A percentile compares a stretch with the other conserved stretches of the same genome.
phyloP scores from a whole-genome alignment of 2,797 vertebrate species.

The Ptychadena robeensis region DNA sequence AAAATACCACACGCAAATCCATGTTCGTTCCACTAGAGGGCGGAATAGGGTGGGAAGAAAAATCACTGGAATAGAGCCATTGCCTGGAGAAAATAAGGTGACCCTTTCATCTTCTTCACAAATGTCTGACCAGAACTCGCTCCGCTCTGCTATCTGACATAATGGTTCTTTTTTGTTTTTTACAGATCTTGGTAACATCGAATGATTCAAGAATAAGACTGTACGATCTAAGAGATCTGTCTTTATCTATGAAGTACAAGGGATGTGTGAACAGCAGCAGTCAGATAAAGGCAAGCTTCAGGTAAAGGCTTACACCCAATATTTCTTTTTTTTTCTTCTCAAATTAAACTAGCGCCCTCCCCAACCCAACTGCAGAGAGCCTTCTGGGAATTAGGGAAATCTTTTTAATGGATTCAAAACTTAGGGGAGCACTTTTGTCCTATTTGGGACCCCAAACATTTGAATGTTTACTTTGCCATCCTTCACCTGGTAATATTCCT shows the following conservation, averaged over 20 bases:
- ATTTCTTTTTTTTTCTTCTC: too few species aligned
- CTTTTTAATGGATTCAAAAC: too few species aligned
- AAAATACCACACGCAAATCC: constrained; percentile 98
- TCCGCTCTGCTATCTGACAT: background rate
- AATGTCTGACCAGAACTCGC: background rate
- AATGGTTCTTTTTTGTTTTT: constrained; percentile 58
- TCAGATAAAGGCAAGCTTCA: constrained; percentile 99
- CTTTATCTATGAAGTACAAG: constrained; percentile 99
- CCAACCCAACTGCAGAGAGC: too few species aligned
- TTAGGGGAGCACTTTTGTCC: too few species aligned
- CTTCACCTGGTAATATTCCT: too few species aligned
- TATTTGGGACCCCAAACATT: too few species aligned
- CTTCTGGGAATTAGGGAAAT: too few species aligned
- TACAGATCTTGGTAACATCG: constrained; percentile 95
- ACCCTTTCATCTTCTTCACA: background rate
- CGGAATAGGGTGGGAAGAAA: constrained; percentile 97
- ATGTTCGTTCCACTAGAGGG: constrained; percentile 95
- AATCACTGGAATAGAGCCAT: constrained; percentile 97
- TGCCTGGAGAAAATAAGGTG: constrained; percentile 99
- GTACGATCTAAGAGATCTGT: constrained; percentile 95
- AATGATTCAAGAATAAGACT: constrained; percentile 96
- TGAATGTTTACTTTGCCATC: too few species aligned
- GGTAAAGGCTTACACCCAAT: too few species aligned
- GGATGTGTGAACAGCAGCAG: constrained; percentile 98
- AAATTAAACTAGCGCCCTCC: too few species aligned